Conservation (phyloP, 1,140 invertebrate genomes). For the Pseudomyrmex concolor region DNA sequence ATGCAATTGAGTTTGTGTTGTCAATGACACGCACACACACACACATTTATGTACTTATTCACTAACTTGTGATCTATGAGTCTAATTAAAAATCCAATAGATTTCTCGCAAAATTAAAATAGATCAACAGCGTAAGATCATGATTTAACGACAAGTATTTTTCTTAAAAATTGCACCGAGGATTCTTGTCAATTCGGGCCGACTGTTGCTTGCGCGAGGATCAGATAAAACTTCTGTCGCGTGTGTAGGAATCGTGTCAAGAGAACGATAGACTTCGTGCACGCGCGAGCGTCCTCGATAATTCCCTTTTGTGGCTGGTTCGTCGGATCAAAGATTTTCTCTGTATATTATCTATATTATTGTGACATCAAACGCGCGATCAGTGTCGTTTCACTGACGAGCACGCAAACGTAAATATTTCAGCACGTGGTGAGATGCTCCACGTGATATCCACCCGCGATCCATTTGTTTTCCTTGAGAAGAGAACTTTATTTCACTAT, state of each 20-base stretch:
- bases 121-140: background rate
- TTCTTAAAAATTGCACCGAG: background rate
- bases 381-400: slow-evolving; percentile 21
- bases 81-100: background rate
- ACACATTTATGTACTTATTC: background rate
- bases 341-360: slow-evolving; percentile 67
- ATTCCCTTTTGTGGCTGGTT: slow-evolving; percentile 76
- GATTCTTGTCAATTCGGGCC: slow-evolving; percentile 63
- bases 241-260: slow-evolving; percentile 61
- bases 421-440: slow-evolving; percentile 22
- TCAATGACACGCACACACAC: background rate
- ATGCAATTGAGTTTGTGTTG: background rate
- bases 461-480: slow-evolving; percentile 65
- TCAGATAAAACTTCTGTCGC: slow-evolving; percentile 55
- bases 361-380: slow-evolving; percentile 47
- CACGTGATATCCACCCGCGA: slow-evolving; percentile 50
- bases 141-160: background rate
- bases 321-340: slow-evolving; percentile 79
- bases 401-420: slow-evolving; percentile 28
- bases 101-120: slow-evolving; percentile 9
- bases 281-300: slow-evolving; percentile 58
- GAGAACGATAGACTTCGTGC: slow-evolving; percentile 52
- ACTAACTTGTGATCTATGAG: background rate
- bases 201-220: slow-evolving; percentile 55
- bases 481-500: slow-evolving; percentile 68